A percentile compares a stretch with the other conserved stretches of the same genome.
Evolutionary conservation across 92 coral and sea anemone genomes (phyloP).

Genomic region (Scolanthus callimorphus): DNA sequence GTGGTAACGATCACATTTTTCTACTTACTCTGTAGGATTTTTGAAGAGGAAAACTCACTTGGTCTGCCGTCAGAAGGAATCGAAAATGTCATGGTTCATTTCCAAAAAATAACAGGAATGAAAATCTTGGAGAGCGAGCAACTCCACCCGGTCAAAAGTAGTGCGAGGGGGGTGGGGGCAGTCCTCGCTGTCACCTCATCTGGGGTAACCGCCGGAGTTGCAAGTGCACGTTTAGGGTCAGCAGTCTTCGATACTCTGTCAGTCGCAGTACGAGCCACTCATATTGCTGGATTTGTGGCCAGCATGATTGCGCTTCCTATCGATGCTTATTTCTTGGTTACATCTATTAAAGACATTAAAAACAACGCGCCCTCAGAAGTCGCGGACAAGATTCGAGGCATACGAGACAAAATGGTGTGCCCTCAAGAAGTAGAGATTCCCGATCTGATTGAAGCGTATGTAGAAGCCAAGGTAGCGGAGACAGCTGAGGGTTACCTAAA

Average conservation of each 20-base stretch:
- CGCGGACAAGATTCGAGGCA: conserved; percentile 40
- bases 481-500: conserved; percentile 1
- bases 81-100: conserved; percentile 30
- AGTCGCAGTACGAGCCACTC: conserved; percentile 47
- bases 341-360: conserved; percentile 36
- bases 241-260: conserved; percentile 53
- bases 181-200: conserved; percentile 47
- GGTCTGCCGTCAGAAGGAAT: conserved; percentile 20
- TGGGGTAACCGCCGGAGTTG: conserved; percentile 52
- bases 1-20: too few species aligned
- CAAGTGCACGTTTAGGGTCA: conserved; percentile 50
- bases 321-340: conserved; percentile 54
- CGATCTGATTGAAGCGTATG: conserved; percentile 31
- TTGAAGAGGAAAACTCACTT: conserved; percentile 13
- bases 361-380: conserved; percentile 45
- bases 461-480: conserved; percentile 48
- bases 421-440: conserved; percentile 37
- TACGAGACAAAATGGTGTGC: conserved; percentile 42
- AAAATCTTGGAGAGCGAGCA: conserved; percentile 34
- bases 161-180: conserved; percentile 57
- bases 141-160: conserved; percentile 39
- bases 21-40: conserved; percentile 9
- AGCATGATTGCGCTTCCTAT: conserved; percentile 49
- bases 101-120: conserved; percentile 45
- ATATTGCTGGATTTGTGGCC: conserved; percentile 54